These are phyloP conservation scores for Amphimallon solstitiale DNA, from an alignment of 2,888 invertebrate genomes.

Conservation along the genomic window DNA sequence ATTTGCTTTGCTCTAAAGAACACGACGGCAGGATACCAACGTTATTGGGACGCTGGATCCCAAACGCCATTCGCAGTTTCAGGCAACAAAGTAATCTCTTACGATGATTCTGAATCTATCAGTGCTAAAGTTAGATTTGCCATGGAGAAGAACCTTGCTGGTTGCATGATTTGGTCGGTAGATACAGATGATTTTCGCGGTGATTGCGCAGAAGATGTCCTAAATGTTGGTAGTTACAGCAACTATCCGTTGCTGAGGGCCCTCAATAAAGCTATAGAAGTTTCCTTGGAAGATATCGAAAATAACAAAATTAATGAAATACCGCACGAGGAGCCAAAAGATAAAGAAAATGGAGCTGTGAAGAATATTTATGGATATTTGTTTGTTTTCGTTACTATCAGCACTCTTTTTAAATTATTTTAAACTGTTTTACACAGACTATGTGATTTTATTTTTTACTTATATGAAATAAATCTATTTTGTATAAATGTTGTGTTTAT, in stretches of 20 bases:
- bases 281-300: constrained; percentile 65
- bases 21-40: constrained; percentile 67
- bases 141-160: constrained; percentile 71
- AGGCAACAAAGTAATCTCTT: constrained; percentile 75
- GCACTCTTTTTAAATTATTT: constrained; percentile 7
- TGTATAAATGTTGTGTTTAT: no score
- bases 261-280: constrained; percentile 74
- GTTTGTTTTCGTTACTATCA: not conserved
- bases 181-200: constrained; percentile 90
- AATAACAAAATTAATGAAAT: constrained; percentile 65
- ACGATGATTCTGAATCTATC: constrained; percentile 80
- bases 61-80: constrained; percentile 73
- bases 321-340: constrained; percentile 28
- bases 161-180: constrained; percentile 89
- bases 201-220: constrained; percentile 68
- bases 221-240: constrained; percentile 61
- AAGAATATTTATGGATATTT: not conserved
- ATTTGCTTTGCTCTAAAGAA: constrained; percentile 73
- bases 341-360: not conserved
- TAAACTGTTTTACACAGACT: not conserved
- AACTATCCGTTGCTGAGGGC: constrained; percentile 79
- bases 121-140: constrained; percentile 72
- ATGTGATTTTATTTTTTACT: constrained; percentile 3
- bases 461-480: no score
- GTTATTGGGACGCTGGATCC: constrained; percentile 76